These are phyloP conservation scores for Hyphantria cunea DNA, from an alignment of 1,140 invertebrate genomes.

Conservation along the genomic window DNA sequence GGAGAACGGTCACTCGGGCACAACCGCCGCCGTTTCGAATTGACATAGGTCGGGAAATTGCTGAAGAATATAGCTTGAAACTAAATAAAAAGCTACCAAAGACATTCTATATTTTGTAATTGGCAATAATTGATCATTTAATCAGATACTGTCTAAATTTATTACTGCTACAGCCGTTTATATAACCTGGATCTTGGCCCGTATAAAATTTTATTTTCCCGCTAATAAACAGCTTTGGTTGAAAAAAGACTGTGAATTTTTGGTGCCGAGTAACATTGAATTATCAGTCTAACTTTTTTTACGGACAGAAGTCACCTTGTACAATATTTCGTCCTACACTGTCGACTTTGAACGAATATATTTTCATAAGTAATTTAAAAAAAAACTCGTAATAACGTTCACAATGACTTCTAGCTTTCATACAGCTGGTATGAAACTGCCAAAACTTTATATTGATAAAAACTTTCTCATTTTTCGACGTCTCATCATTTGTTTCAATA, in stretches of 20 bases:
- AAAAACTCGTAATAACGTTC: slow-evolving; percentile 8
- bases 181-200: slow-evolving; percentile 37
- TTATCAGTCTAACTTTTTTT: slow-evolving; percentile 6
- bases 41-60: slow-evolving; percentile 57
- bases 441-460: slow-evolving; percentile 18
- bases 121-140: background rate
- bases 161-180: background rate
- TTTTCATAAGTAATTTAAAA: slow-evolving; percentile 28
- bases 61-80: background rate
- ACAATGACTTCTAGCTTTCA: background rate
- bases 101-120: background rate
- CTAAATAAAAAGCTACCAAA: no score
- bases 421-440: slow-evolving; percentile 9
- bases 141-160: no score
- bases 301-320: slow-evolving; percentile 36
- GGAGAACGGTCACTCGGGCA: slow-evolving; percentile 58
- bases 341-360: slow-evolving; percentile 30
- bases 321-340: slow-evolving; percentile 35
- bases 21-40: slow-evolving; percentile 33
- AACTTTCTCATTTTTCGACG: background rate
- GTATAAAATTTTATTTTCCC: slow-evolving; percentile 50
- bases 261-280: slow-evolving; percentile 7
- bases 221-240: slow-evolving; percentile 39
- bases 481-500: background rate
- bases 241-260: slow-evolving; percentile 6